These are phyloP conservation scores for Sapajus apella DNA, from an alignment of 2,113 vertebrate genomes.

Conservation along the genomic window DNA sequence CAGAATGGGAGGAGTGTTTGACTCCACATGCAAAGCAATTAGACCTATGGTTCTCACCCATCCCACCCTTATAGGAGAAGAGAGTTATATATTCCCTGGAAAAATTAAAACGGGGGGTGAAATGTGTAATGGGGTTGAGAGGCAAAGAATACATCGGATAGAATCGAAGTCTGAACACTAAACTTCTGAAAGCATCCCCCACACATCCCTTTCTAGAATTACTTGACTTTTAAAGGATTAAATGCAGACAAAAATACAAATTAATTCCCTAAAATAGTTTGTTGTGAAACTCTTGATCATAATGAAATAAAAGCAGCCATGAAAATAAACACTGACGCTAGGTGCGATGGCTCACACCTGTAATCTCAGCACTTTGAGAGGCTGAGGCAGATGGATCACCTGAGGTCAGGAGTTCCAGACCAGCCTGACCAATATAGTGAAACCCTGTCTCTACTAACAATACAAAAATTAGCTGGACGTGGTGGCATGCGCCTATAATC, in stretches of 20 bases:
- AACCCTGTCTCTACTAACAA: too few relatives aligned
- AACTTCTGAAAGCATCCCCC: neutral
- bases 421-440: too few relatives aligned
- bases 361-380: too few relatives aligned
- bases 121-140: neutral
- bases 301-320: slow-evolving; percentile 27
- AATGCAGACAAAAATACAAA: neutral
- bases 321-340: neutral
- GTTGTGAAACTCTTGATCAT: neutral
- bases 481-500: too few relatives aligned
- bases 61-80: neutral
- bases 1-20: neutral
- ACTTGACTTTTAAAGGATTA: neutral
- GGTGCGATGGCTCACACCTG: too few relatives aligned
- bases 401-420: too few relatives aligned
- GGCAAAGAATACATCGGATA: neutral
- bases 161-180: neutral
- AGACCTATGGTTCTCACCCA: neutral
- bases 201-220: neutral
- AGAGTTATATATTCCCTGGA: neutral
- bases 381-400: too few relatives aligned
- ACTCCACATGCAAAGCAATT: neutral
- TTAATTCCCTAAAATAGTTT: neutral
- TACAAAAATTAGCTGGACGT: too few relatives aligned
- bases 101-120: neutral